Percentiles rank a stretch among this genome's conserved stretches.
These are phyloP conservation scores for Silurus meridionalis DNA, from an alignment of 2,113 vertebrate species.

Conservation along the genomic window DNA sequence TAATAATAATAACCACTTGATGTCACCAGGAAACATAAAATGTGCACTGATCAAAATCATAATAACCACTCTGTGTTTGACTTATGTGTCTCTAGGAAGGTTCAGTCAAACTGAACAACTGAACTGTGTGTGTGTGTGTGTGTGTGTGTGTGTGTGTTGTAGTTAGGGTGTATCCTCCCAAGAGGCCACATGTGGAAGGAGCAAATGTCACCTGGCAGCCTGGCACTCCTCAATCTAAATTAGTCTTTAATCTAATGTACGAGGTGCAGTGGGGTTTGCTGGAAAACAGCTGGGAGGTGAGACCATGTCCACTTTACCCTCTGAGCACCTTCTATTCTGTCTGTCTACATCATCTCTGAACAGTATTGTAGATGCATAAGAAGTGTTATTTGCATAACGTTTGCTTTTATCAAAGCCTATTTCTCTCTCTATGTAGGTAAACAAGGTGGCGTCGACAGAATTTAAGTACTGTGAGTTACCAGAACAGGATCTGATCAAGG, in stretches of 20 bases:
- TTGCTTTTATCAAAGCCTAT: background rate
- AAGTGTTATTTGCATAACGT: background rate
- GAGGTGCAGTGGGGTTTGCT: constrained; percentile 14
- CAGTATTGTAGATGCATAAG: background rate
- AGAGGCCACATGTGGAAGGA: background rate
- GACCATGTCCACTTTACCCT: background rate
- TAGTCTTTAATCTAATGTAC: accelerated
- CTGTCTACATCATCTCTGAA: background rate
- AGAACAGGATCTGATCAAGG: background rate
- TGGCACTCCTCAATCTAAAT: accelerated
- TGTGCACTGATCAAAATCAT: too few species aligned
- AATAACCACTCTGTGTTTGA: background rate
- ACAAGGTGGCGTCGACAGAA: background rate
- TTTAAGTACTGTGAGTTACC: background rate
- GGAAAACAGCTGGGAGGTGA: constrained; percentile 23
- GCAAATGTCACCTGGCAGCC: constrained; percentile 12
- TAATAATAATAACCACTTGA: too few species aligned
- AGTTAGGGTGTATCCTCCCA: constrained; percentile 35
- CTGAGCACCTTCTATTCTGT: background rate
- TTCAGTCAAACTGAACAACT: background rate
- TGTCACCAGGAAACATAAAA: too few species aligned
- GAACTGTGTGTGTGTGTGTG: background rate
- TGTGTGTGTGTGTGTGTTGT: background rate
- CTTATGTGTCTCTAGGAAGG: background rate
- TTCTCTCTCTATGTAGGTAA: background rate